Percentiles rank a stretch among this genome's conserved stretches.
Conservation (phyloP, 1,140 invertebrate species). For the Lordiphosa mommai region DNA sequence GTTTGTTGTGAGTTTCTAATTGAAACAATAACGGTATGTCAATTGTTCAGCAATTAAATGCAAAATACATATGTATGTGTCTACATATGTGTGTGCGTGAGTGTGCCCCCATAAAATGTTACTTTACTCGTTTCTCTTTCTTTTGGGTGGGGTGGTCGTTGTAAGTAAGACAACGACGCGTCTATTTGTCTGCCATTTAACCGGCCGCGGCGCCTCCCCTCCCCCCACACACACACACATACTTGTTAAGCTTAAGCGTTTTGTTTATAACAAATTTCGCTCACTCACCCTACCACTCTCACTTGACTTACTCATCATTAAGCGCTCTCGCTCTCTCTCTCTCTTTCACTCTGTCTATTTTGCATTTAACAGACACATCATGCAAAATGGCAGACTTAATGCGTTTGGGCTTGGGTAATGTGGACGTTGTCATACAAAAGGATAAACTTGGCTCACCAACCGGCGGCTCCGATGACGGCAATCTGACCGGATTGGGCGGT, state of each 20-base stretch:
- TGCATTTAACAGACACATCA: constrained; percentile 50
- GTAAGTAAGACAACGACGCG: not conserved
- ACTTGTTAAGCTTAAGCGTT: constrained; percentile 17
- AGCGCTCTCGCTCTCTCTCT: constrained; percentile 3
- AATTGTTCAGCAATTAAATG: constrained; percentile 31
- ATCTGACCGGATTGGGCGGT: constrained; percentile 83
- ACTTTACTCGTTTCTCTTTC: constrained; percentile 3
- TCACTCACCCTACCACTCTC: constrained; percentile 12
- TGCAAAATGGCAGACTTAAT: constrained; percentile 87
- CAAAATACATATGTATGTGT: constrained; percentile 3
- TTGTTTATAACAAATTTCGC: constrained; percentile 51
- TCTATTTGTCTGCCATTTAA: constrained; percentile 26
- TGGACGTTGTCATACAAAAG: constrained; percentile 83
- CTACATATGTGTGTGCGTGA: not conserved
- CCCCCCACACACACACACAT: not conserved
- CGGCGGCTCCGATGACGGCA: constrained; percentile 90
- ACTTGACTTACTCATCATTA: constrained; percentile 4
- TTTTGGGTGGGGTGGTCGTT: constrained; percentile 4
- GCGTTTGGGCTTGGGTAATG: constrained; percentile 83
- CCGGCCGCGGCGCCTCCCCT: constrained; percentile 21
- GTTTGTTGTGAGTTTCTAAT: constrained; percentile 11
- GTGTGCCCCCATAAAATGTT: constrained; percentile 9
- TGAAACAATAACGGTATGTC: constrained; percentile 12
- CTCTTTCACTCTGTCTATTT: not conserved
- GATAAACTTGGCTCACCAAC: constrained; percentile 90